Conservation (phyloP, 1,140 invertebrate genomes). For the Luehdorfia chinensis region DNA sequence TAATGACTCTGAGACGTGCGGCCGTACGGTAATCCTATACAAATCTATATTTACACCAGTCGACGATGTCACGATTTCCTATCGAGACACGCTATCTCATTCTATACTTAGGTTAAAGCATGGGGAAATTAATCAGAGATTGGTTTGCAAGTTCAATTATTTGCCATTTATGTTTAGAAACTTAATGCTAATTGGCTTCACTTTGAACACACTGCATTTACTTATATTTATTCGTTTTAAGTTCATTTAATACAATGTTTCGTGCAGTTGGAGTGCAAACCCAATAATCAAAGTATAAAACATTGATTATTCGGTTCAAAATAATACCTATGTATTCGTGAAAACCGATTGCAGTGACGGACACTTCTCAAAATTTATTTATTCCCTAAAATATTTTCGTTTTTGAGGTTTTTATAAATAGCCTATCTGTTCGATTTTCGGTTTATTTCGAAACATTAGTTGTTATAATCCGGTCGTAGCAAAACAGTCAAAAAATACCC, state of each 20-base stretch:
- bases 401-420: no score
- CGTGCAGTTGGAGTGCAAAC: no score
- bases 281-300: no score
- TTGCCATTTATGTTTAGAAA: slow-evolving; percentile 15
- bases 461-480: no score
- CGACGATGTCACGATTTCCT: slow-evolving; percentile 31
- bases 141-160: slow-evolving; percentile 17
- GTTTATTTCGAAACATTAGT: no score
- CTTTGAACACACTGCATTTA: slow-evolving; percentile 7
- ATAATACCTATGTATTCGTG: no score
- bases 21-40: slow-evolving; percentile 35
- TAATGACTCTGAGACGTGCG: slow-evolving; percentile 45
- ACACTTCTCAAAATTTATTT: no score
- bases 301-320: no score
- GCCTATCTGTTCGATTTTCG: no score
- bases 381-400: no score
- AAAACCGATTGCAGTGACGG: no score
- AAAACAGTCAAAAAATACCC: no score
- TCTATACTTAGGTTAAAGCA: slow-evolving; percentile 4
- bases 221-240: slow-evolving; percentile 13
- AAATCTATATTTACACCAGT: slow-evolving; percentile 37
- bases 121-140: slow-evolving; percentile 8
- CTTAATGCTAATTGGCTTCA: slow-evolving; percentile 18
- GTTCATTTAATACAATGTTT: background rate
- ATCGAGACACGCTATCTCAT: slow-evolving; percentile 25